Base-by-base conservation (phyloP, 2,888 invertebrate species). In the Thymelicus sylvestris region DNA sequence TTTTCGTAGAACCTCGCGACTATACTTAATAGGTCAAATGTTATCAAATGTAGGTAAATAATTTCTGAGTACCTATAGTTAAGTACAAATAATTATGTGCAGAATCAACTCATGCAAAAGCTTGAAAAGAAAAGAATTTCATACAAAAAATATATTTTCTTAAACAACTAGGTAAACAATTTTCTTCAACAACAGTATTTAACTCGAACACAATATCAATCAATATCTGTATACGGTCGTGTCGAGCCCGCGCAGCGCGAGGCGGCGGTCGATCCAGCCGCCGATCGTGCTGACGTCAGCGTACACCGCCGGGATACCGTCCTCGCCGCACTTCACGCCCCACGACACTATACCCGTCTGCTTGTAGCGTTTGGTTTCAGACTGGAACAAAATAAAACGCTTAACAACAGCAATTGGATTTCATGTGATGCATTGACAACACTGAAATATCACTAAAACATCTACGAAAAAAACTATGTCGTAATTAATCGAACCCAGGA, bases 331-430 rank as follows among this genome's bases (percentile, higher is more conserved):
- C 0, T 75, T 72, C 1, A 80, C 52, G 6, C 80, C 80, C 38
- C 76, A 79, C 0, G 77, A 74, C 15, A 78, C 80, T 38, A 80
- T 71, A 0, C 81, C 82, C 55, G 74, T 72, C 0, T 80, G 73
- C 3, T 74, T 75, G 67, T 73, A 82, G 0, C 79, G 73, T 5
- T 47, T 8, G 2, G 64, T 0, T 50, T 66, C 7, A 55, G 10
- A 24, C 59, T 59, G 59, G 13, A 39, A 59, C 7, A 59, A 31
- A 12, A 4, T 10, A 1, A 44, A 44, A 44, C 10, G 10, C 10
- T 7, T 7, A 44, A 0, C 19, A 19, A 19, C 2, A 19, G 19
- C 19, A 19, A 19, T 19, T 19, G 19, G 0, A 19, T 19, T 19
- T 19, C 19, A 19, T 19, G 19, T 1, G 19, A 19, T 19, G 19